Conservation (phyloP, 2,888 invertebrate genomes). For the Ecdyonurus torrentis region DNA sequence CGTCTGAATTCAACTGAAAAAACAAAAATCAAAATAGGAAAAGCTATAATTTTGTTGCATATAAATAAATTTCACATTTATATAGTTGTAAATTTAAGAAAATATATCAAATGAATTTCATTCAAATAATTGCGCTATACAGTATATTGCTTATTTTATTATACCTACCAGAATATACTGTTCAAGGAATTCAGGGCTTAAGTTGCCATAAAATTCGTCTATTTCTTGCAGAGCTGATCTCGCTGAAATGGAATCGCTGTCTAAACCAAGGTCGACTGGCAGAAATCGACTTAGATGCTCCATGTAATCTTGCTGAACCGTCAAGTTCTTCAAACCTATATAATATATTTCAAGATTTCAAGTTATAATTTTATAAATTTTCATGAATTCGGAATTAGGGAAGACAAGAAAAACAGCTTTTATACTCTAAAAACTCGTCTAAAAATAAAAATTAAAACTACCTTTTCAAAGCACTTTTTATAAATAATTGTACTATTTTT, state of each 20-base stretch:
- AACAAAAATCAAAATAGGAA: neutral
- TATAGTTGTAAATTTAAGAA: neutral
- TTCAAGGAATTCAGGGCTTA: neutral
- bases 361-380: neutral
- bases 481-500: too few relatives aligned
- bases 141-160: neutral
- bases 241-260: neutral
- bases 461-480: too few relatives aligned
- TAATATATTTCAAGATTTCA: too few relatives aligned
- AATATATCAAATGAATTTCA: too few relatives aligned
- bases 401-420: neutral
- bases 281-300: neutral
- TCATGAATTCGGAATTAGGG: neutral
- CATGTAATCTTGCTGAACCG: neutral
- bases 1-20: slow-evolving; percentile 5
- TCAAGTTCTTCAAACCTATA: neutral
- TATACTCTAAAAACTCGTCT: too few relatives aligned
- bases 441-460: too few relatives aligned
- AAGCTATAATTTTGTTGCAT: neutral
- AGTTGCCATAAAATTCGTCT: neutral
- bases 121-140: too few relatives aligned
- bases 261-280: slow-evolving; percentile 5
- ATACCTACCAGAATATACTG: neutral
- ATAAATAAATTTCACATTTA: neutral
- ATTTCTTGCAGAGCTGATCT: slow-evolving; percentile 3